Evolutionary conservation across 2,113 vertebrate species (phyloP), one percentile per base, ranked within the genome.

Genomic region (Xyrauchen texanus): DNA sequence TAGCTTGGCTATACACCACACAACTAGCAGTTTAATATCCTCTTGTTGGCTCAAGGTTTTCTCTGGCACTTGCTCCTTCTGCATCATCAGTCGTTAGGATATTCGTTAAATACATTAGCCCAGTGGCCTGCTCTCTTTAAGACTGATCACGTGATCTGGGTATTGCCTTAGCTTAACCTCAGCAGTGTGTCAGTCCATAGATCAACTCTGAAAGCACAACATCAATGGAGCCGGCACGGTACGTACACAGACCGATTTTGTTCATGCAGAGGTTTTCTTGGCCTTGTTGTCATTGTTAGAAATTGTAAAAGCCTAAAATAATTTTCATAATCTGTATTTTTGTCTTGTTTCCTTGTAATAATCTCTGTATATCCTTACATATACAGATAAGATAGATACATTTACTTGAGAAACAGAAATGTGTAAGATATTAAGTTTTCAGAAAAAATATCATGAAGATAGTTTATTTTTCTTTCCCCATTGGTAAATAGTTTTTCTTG

Each of bases 221-320:
- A 85, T 89, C 86, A 83, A 90, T 92, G 90, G 91, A 91, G 84
- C 53, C 47, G 74, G 74, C 79, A 76, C 65, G 90, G 89, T 91
- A 91, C 21, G 89, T 91, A 87, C 68, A 52, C 81, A 11, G 53
- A 45, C 13, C 21, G 21, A 34, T 34, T 34, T 34, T 34, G 10
- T 9, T 42, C 16, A 76, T 74, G 8, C 15, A 16, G 45, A 62
- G n/a, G 13, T 52, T 64, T 8, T 53, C 8, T 60, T 72, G 55
- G 44, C 4, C 44, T 60, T 57, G 21, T 16, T 15, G 68, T 34
- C 21, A 34, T 1, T 34, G 21, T 34, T 34, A 34, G 3, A 34
- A 34, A 3, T 34, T 34, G 21, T 34, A 34, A 34, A 34, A 34
- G 21, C 21, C 21, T 34, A 34, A 34, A 34, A 34, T 34, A 34